Base-by-base conservation (phyloP, 2,113 vertebrate species). In the Sylvia atricapilla region DNA sequence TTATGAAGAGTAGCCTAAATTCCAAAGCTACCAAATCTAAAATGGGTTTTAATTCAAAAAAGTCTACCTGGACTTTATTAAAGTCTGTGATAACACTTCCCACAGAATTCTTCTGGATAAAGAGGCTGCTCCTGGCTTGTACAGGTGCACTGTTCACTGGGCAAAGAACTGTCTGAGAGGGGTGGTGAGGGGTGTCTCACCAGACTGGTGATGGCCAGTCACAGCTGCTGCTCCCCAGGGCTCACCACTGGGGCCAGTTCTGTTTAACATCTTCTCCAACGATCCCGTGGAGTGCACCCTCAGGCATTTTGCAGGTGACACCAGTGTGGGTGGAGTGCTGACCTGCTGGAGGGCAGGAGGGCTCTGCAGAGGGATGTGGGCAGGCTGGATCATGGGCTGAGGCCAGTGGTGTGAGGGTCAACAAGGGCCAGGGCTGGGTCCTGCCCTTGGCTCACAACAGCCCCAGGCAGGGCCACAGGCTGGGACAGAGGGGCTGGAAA, bases 231-330 rank as follows among this genome's bases (percentile, higher is more conserved):
- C 1, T 63, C 10, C 12, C 58, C 39, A 37, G 22, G 7, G 58
- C 58, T 72, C 37, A 35, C 6, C 8, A 8, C 31, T 53, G 67
- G 20, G 46, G 20, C 20, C 30, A n/a, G 44, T 15, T 1, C 44
- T 62, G 22, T 22, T 63, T 27, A 12, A 2, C 6, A 5, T 10
- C 82, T 22, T 37, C 4, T 43, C 6, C 1, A 0, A 1, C 25
- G 31, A 52, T 6, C 37, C 35, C 2, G 10, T 20, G 23, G 17
- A 60, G 44, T 7, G 33, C 66, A 28, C 4, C 4, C 66, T 43
- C 25, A 13, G 6, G 5, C 46, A 60, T 35, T 60, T 10, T 5
- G 5, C 37, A 52, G 46, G 5, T 43, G 13, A 35, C 37, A 43
- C 24, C 19, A 15, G 15, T n/a, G 21, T 56, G 62, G 11, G 46